A percentile compares a stretch with the other conserved stretches of the same genome.
Evolutionary conservation across 2,888 invertebrate genomes (phyloP).

Genomic region (Cerceris rybyensis): DNA sequence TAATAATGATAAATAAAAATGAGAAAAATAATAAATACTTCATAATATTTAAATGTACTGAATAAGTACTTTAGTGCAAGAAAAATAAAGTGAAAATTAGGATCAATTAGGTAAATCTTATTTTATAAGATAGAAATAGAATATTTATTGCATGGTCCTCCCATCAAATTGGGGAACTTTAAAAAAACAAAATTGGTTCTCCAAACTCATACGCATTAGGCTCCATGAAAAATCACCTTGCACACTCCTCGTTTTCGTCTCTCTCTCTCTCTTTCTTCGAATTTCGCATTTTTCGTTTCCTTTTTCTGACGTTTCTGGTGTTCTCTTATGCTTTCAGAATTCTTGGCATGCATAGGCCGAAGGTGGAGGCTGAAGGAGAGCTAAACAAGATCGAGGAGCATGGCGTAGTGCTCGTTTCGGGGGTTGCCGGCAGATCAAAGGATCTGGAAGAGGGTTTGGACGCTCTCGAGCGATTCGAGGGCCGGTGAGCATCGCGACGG

Average conservation of each 20-base stretch:
- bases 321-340: slow-evolving; percentile 64
- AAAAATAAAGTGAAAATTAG: no score
- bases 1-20: no score
- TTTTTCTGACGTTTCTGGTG: background rate
- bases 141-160: no score
- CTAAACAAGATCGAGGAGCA: slow-evolving; percentile 63
- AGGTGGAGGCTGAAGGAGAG: slow-evolving; percentile 61
- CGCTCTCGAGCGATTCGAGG: slow-evolving; percentile 74
- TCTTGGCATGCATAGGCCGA: slow-evolving; percentile 75
- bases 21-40: no score
- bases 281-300: background rate
- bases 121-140: no score
- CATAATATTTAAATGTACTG: no score
- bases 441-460: slow-evolving; percentile 62
- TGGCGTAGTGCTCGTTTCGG: slow-evolving; percentile 53
- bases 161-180: no score
- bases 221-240: background rate
- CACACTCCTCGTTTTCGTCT: background rate
- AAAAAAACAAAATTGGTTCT: no score
- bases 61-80: no score
- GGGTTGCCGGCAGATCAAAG: slow-evolving; percentile 63
- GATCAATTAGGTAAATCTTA: no score
- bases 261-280: background rate
- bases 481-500: slow-evolving; percentile 80
- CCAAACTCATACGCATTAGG: no score